Base-by-base conservation (phyloP, 2,888 invertebrate species). In the Smittia aterrima region DNA sequence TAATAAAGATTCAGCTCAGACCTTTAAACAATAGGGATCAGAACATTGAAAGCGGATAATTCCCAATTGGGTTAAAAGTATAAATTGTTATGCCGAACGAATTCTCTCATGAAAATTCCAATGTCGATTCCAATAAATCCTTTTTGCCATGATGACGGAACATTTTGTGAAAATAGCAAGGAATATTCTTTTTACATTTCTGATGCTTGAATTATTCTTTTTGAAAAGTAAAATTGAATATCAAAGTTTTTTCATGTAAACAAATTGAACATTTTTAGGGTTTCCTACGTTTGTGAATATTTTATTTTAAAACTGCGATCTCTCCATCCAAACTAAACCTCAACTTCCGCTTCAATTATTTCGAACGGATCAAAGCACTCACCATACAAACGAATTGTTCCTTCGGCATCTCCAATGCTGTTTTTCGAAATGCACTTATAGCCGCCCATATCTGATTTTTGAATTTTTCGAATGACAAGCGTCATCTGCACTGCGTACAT, bases 341-440 rank as follows among this genome's bases (percentile, higher is more conserved):
- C 38, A 38, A 38, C 4, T 38, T 32, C 32, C 32, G 32, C 32
- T 32, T 9, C 32, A 32, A 3, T 32, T 32, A 9, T 32, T 32
- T 32, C 3, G 32, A 32, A 9, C 9, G 4, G 32, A 64, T 64
- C n/a, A 27, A 64, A 18, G 22, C 1, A 62, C 72, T 89, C 83
- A 95, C 95, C 93, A 82, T 95, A 94, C 77, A 95, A 86, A 78
- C 93, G 87, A 79, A 95, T 95, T 81, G 91, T 92, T 75, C 94
- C 94, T 81, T 94, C 94, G 13, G 95, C 93, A 79, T 93, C 93
- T 0, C 95, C 95, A 79, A 95, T 93, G 76, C 93, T 93, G 84
- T 95, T 95, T 84, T 95, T 94, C 71, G 94, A 94, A 79, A 93
- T 93, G 84, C 95, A 95, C 81, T 92, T 93, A 86, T 95, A 95